Percentiles rank a stretch among this genome's conserved stretches.
These are phyloP conservation scores for Trichogramma evanescens DNA, from an alignment of 2,888 invertebrate species.

Conservation along the genomic window DNA sequence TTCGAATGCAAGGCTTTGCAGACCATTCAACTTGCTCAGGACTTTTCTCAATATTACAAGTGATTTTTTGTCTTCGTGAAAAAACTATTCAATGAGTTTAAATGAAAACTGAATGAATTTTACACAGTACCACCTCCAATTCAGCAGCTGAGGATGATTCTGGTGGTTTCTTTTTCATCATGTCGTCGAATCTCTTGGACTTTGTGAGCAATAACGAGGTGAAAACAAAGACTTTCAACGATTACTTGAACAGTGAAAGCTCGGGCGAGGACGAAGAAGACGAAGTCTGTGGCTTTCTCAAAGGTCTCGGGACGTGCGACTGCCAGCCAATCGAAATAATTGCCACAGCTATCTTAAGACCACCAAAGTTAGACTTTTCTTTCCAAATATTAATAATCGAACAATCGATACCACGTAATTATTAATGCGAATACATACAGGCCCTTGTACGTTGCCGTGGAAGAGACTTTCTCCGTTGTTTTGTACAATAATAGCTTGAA, in stretches of 20 bases:
- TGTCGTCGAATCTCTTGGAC: too few species aligned
- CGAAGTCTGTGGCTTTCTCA: constrained; percentile 7
- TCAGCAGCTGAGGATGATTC: too few species aligned
- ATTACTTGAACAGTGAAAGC: too few species aligned
- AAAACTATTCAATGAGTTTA: too few species aligned
- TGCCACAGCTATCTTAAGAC: constrained; percentile 20
- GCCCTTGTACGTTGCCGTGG: constrained; percentile 32
- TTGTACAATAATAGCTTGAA: constrained; percentile 35
- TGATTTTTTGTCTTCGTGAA: too few species aligned
- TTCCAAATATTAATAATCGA: background rate
- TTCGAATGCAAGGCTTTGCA: constrained; percentile 7
- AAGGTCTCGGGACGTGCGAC: constrained; percentile 15
- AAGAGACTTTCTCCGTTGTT: constrained; percentile 30
- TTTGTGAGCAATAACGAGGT: too few species aligned
- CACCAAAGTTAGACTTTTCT: constrained; percentile 18
- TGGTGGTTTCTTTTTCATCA: too few species aligned
- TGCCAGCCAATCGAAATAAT: background rate
- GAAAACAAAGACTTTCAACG: too few species aligned
- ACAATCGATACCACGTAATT: background rate
- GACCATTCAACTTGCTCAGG: too few species aligned
- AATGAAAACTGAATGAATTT: too few species aligned
- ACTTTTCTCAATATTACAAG: too few species aligned
- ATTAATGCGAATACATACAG: constrained; percentile 9
- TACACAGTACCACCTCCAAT: too few species aligned
- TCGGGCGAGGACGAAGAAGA: background rate